Evolutionary conservation across 2,797 vertebrate genomes (phyloP).

Genomic region (Hephaestus fuliginosus): DNA sequence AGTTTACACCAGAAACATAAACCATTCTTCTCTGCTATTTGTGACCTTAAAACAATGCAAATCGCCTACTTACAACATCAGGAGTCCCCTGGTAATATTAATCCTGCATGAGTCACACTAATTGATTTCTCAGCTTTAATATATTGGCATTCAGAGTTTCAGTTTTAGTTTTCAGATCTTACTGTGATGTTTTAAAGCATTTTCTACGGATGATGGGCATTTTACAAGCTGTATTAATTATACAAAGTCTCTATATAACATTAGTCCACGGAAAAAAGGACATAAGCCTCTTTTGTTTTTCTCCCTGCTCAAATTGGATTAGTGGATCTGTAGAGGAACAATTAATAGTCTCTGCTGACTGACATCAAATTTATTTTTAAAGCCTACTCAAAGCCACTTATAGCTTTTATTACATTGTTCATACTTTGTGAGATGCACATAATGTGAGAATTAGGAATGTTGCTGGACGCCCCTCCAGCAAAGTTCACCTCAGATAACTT

Average conservation of each 20-base stretch:
- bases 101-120: slow-evolving; percentile 2
- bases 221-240: slow-evolving; percentile 22
- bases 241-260: not conserved
- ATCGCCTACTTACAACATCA: not conserved
- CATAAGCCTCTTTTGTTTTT: slow-evolving; percentile 42
- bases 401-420: not conserved
- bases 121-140: not conserved
- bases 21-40: not conserved
- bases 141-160: not conserved
- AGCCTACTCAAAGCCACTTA: not conserved
- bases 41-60: slow-evolving; percentile 17
- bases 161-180: too few species aligned
- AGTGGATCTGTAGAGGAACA: slow-evolving; percentile 6
- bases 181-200: not conserved
- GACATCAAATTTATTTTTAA: slow-evolving; percentile 7
- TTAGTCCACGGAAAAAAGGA: not conserved
- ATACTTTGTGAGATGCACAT: not conserved
- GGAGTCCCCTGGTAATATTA: not conserved
- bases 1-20: not conserved
- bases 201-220: not conserved
- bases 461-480: not conserved
- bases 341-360: slow-evolving; percentile 23
- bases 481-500: slow-evolving; percentile 18
- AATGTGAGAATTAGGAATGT: slow-evolving; percentile 1
- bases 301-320: slow-evolving; percentile 16